phyloP scores from a whole-genome alignment of 2,113 vertebrate species.

The Herpailurus yagouaroundi region DNA sequence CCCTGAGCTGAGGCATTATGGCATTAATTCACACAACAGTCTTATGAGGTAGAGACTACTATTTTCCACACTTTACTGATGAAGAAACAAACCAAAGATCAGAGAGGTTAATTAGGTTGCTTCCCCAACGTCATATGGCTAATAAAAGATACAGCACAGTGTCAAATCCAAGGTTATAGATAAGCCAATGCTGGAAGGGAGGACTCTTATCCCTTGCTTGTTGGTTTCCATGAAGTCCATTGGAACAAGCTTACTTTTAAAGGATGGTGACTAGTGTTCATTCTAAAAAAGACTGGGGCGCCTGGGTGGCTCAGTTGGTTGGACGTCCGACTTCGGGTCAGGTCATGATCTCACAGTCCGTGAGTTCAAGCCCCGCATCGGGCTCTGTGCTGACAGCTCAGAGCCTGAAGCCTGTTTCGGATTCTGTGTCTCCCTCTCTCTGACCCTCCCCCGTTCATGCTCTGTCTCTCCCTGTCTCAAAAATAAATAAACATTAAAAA shows the following conservation, averaged over 20 bases:
- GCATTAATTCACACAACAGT: not conserved
- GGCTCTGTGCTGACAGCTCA: no score
- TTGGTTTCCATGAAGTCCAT: not conserved
- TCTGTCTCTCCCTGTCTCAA: no score
- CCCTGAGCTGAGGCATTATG: not conserved
- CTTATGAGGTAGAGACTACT: not conserved
- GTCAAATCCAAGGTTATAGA: not conserved
- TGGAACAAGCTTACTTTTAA: not conserved
- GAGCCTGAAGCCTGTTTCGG: no score
- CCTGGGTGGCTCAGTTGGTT: no score
- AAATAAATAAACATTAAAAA: no score
- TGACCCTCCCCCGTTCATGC: no score
- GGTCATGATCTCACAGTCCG: rapidly evolving
- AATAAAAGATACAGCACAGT: not conserved
- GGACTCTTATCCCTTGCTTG: not conserved
- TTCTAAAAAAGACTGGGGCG: not conserved
- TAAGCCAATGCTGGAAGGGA: rapidly evolving
- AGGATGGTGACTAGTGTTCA: not conserved
- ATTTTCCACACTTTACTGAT: not conserved
- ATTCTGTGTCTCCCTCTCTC: no score
- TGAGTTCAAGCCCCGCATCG: no score
- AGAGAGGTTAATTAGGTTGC: not conserved
- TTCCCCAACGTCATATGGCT: not conserved
- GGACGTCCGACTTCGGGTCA: no score
- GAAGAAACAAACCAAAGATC: not conserved